Evolutionary conservation across 1,140 invertebrate species (phyloP).

Genomic region (Araneus ventricosus): DNA sequence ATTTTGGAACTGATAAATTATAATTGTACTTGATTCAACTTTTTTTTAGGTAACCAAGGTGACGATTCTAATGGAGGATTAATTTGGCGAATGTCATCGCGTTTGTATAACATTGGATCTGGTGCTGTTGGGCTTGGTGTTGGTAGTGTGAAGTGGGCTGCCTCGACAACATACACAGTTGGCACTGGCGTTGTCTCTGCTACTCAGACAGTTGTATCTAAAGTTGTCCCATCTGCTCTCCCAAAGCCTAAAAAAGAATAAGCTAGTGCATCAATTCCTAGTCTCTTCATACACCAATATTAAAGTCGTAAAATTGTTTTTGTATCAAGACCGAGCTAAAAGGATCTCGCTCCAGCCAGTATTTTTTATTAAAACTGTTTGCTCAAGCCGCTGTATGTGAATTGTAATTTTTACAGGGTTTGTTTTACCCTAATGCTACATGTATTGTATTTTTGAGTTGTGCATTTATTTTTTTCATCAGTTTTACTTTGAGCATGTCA

Average conservation of each 20-base stretch:
- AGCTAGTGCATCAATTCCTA: not conserved
- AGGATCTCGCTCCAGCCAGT: constrained; percentile 13
- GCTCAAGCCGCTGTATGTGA: not conserved
- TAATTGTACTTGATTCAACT: not conserved
- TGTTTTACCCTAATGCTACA: not conserved
- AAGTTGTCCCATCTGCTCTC: constrained; percentile 63
- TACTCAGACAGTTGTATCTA: constrained; percentile 49
- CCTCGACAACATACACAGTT: constrained; percentile 61
- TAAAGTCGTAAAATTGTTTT: constrained; percentile 7
- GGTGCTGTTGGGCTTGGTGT: constrained; percentile 71
- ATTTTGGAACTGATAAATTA: too few relatives aligned
- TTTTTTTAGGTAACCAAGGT: not conserved
- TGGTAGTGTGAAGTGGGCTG: constrained; percentile 67
- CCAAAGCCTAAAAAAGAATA: constrained; percentile 73
- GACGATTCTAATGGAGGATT: constrained; percentile 3
- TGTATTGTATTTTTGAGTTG: constrained; percentile 22
- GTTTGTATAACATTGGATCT: constrained; percentile 55
- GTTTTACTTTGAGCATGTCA: not conserved
- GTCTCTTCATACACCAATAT: not conserved
- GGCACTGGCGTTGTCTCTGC: constrained; percentile 61
- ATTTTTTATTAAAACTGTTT: constrained; percentile 47
- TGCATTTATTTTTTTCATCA: constrained; percentile 41
- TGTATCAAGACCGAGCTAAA: not conserved
- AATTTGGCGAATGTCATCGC: constrained; percentile 56
- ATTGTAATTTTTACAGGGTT: not conserved